These are phyloP conservation scores for Cactoblastis cactorum DNA, from an alignment of 2,888 invertebrate genomes.

Conservation along the genomic window DNA sequence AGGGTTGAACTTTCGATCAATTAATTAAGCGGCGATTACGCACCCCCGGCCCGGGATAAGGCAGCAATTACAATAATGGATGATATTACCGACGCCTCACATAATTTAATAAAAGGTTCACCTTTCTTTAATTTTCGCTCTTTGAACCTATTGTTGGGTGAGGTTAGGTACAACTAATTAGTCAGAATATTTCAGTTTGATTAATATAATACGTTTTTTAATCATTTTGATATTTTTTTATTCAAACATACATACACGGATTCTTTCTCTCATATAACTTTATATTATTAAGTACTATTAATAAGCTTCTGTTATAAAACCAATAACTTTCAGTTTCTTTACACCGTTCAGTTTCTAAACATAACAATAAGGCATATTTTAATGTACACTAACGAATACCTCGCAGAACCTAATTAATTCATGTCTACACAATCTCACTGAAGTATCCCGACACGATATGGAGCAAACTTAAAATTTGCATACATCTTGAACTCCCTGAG, in stretches of 20 bases:
- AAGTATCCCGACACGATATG: not conserved
- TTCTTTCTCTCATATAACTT: too few species aligned
- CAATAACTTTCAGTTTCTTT: too few species aligned
- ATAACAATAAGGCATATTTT: too few species aligned
- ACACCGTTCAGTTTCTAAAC: too few species aligned
- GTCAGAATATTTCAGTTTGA: not conserved
- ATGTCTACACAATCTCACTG: not conserved
- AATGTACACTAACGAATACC: too few species aligned
- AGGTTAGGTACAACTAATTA: not conserved
- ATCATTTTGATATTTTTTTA: too few species aligned
- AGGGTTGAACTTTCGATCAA: conserved; percentile 76
- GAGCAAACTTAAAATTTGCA: not conserved
- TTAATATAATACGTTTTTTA: too few species aligned
- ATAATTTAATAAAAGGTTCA: conserved; percentile 40
- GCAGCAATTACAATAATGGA: conserved; percentile 61
- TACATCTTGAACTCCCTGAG: not conserved
- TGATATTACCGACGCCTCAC: conserved; percentile 55
- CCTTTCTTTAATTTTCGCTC: conserved; percentile 4
- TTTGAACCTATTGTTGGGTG: not conserved
- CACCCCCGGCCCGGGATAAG: conserved; percentile 52
- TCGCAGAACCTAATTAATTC: too few species aligned
- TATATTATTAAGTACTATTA: too few species aligned
- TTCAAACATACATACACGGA: too few species aligned
- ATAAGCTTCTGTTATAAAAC: too few species aligned
- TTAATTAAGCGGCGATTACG: conserved; percentile 74